Evolutionary conservation across 2,797 vertebrate species (phyloP).

Genomic region (Toxotes lorentzi): DNA sequence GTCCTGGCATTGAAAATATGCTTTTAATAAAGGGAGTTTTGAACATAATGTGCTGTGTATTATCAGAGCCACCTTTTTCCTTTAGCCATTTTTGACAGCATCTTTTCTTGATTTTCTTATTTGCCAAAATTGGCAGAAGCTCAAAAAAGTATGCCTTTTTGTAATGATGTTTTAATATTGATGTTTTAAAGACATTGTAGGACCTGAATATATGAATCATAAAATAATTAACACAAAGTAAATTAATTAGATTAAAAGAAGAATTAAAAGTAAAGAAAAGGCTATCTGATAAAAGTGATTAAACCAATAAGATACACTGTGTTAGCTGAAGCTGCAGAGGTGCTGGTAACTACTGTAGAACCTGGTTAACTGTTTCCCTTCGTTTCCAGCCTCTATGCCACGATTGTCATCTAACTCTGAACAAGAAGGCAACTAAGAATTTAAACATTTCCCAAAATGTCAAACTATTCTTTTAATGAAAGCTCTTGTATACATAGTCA

Average conservation of each 20-base stretch:
- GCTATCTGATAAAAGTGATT: no score
- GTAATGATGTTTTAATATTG: constrained; percentile 4
- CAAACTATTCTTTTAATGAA: background rate
- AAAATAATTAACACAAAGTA: no score
- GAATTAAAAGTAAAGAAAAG: no score
- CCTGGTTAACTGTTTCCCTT: background rate
- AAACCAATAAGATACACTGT: no score
- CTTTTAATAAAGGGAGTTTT: background rate
- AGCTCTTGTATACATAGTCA: constrained; percentile 1
- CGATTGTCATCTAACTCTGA: constrained; percentile 5
- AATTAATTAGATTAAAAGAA: no score
- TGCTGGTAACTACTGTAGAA: background rate
- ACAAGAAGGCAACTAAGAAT: constrained; percentile 1
- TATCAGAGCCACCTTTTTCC: background rate
- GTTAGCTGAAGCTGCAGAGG: background rate
- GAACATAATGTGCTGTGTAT: background rate
- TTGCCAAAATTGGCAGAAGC: background rate
- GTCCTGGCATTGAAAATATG: constrained; percentile 20
- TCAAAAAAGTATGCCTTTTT: background rate
- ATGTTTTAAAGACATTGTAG: background rate
- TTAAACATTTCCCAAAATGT: background rate
- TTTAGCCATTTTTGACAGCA: background rate
- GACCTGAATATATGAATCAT: no score
- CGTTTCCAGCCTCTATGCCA: background rate
- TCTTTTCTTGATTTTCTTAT: background rate